Evolutionary conservation across 2,888 invertebrate species (phyloP), one percentile per base, ranked within the genome.

Genomic region (Elaeidobius kamerunicus): DNA sequence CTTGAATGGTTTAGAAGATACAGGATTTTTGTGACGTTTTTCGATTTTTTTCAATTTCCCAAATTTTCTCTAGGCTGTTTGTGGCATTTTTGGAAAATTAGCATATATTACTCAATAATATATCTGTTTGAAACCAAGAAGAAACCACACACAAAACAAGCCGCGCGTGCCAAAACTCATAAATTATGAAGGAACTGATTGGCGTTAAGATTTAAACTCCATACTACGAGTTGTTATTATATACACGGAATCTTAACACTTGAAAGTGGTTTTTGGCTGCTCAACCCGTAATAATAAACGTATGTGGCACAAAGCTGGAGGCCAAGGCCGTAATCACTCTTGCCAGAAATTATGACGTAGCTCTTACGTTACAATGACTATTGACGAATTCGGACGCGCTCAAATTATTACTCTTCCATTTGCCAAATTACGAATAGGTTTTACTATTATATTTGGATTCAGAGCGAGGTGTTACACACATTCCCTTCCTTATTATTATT

Each of bases 301-400:
- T 28, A 43, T 43, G 51, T 44, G 44, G 36, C 27, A 28, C 42
- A 41, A 38, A 47, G 43, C 30, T 48, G 53, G n/a, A 43, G 53
- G 53, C 47, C 47, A 53, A 53, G 53, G 47, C 32, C 48, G 48
- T 34, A 34, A 48, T 53, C 36, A 19, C 39, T 53, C 47, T 53
- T 47, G 47, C 53, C 53, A 53, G 53, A 48, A 42, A 47, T 39
- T 30, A 46, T 52, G 52, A 52, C 52, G 52, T 52, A 39, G 34
- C 17, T 41, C 34, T 34, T 32, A 48, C 48, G 48, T 40, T 19
- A 12, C 16, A 14, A 12, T 15, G 30, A 14, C 5, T 48, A 41
- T 48, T 48, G 48, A 48, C 20, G 40, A 23, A 41, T 48, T 14
- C 41, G 12, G 35, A 35, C 35, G 16, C 12, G 5, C 3, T 14